Evolutionary conservation across 2,888 invertebrate species (phyloP).

Genomic region (Pseudococcus viburni): DNA sequence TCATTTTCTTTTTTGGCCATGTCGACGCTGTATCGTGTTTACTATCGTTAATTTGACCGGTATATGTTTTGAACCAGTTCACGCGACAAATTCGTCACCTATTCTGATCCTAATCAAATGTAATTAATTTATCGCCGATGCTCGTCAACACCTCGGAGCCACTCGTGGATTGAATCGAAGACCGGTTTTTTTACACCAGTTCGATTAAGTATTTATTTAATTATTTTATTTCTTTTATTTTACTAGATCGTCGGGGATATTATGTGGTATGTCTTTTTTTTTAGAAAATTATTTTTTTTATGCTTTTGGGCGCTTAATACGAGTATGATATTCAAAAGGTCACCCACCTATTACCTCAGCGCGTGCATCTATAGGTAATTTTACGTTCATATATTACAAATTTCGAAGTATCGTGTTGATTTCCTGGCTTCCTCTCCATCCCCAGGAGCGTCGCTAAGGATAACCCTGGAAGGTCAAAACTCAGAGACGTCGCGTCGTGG

Average conservation of each 20-base stretch:
- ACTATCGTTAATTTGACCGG: conserved; percentile 17
- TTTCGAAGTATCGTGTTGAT: too few relatives aligned
- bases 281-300: background rate
- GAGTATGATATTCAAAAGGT: background rate
- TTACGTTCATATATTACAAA: background rate
- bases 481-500: too few relatives aligned
- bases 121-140: conserved; percentile 45
- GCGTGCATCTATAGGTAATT: background rate
- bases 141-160: background rate
- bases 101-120: conserved; percentile 25
- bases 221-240: background rate
- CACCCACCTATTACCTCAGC: background rate
- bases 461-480: too few relatives aligned
- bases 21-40: background rate
- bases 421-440: too few relatives aligned
- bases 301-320: background rate
- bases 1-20: background rate
- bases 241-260: background rate
- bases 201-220: background rate
- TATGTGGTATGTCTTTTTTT: background rate
- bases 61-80: conserved; percentile 15
- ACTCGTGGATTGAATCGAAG: background rate
- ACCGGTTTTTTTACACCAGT: conserved; percentile 35
- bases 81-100: conserved; percentile 33
- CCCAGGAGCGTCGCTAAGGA: too few relatives aligned